Evolutionary conservation across 2,888 invertebrate genomes (phyloP).

Genomic region (Oligia fasciuncula): DNA sequence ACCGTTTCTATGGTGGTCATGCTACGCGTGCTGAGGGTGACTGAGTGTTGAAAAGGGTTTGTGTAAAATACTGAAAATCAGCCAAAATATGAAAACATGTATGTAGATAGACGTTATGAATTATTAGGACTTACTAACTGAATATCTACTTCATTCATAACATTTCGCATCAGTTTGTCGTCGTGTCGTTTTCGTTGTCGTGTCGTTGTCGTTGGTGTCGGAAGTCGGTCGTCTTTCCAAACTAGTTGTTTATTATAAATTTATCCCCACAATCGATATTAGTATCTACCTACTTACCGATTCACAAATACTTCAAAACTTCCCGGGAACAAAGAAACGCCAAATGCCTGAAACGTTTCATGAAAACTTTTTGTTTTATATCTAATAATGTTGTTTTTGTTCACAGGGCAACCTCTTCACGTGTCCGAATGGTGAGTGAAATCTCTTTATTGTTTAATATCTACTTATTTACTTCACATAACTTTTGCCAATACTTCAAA

Average conservation of each 20-base stretch:
- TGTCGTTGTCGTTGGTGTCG: no score
- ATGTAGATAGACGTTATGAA: no score
- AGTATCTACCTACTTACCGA: not conserved
- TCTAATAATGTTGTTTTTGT: slow-evolving; percentile 66
- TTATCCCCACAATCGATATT: not conserved
- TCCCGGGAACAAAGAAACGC: slow-evolving; percentile 31
- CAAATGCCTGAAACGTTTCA: slow-evolving; percentile 18
- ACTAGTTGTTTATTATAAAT: slow-evolving; percentile 10
- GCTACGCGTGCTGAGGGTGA: not conserved
- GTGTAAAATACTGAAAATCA: no score
- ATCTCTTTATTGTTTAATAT: slow-evolving; percentile 56
- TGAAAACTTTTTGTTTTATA: slow-evolving; percentile 42
- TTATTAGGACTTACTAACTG: no score
- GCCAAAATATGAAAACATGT: no score
- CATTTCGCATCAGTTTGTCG: not conserved
- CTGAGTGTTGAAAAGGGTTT: not conserved
- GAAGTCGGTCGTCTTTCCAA: slow-evolving; percentile 33
- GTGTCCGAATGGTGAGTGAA: slow-evolving; percentile 93
- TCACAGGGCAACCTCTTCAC: slow-evolving; percentile 92
- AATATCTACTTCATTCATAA: not conserved
- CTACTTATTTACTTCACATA: slow-evolving; percentile 53
- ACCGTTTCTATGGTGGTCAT: not conserved
- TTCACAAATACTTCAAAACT: slow-evolving; percentile 32
- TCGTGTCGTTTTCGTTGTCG: no score
- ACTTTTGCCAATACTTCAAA: slow-evolving; percentile 66